Percentiles rank a stretch among this genome's conserved stretches.
These are phyloP conservation scores for Xenopus borealis DNA, from an alignment of 2,113 vertebrate genomes.

Conservation along the genomic window DNA sequence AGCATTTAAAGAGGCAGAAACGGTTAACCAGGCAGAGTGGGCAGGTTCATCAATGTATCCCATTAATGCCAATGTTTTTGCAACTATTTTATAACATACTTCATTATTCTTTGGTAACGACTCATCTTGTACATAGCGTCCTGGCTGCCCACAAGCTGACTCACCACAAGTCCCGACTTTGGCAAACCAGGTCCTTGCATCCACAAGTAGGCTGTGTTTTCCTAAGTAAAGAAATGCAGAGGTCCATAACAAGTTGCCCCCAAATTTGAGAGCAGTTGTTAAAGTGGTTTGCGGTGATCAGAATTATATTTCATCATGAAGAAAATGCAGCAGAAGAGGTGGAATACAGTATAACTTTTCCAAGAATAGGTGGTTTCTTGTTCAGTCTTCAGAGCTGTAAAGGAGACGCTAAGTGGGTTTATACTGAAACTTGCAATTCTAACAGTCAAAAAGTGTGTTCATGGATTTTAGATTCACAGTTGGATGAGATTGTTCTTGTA, in stretches of 20 bases:
- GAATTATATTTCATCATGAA: no score
- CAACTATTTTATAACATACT: background rate
- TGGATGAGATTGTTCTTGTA: no score
- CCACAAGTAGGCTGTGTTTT: background rate
- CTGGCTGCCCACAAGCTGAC: background rate
- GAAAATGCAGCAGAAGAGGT: no score
- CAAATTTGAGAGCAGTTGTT: no score
- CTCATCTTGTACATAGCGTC: background rate
- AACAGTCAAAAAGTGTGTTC: no score
- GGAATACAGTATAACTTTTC: no score
- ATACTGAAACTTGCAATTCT: no score
- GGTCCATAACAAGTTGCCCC: background rate
- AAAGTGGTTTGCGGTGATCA: no score
- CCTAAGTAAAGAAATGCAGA: background rate
- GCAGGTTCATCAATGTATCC: background rate
- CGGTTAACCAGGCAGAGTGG: background rate
- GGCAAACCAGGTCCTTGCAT: background rate
- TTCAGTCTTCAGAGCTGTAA: no score
- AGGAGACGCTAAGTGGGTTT: no score
- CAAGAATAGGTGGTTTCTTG: no score
- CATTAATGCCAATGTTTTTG: background rate
- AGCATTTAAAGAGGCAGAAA: background rate
- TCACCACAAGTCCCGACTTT: background rate
- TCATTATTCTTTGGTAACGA: slow-evolving; percentile 2
- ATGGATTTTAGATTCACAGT: no score